Evolutionary conservation across 2,888 invertebrate genomes (phyloP), one percentile per base, ranked within the genome.

Genomic region (Eupeodes luniger): DNA sequence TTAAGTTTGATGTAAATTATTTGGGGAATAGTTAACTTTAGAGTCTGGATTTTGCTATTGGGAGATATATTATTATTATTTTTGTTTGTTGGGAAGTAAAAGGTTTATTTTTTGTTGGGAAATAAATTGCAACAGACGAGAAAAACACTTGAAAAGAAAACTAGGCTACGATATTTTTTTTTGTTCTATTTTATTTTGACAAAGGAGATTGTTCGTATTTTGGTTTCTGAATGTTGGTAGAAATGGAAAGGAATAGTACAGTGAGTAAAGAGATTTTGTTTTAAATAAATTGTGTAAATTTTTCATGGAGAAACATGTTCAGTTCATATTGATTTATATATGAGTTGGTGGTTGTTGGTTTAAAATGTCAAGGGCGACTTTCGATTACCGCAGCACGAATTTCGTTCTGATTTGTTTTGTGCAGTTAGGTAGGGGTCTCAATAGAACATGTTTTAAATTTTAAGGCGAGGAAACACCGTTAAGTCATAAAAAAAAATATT

Each of bases 131-230:
- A 83, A 83, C 80, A 87, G 80, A 83, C 87, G 74, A 87, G 66
- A 87, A 76, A 70, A 80, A 77, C 80, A 87, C 87, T 86, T 82
- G 72, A 57, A 64, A 76, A 40, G 75, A 79, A 86, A 87, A 87
- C 80, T 87, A 87, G 83, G 80, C 80, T 85, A 81, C 83, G 87
- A 67, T 40, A 70, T 76, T 85, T 81, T 85, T 67, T 81, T 57
- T 76, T 57, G 55, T 72, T 19, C 66, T 70, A 55, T 70, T 78
- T 61, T 51, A 61, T 53, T 87, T 87, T 87, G 83, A 87, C 87
- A 83, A 83, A 76, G 61, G 66, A 66, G 61, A 72, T 67, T 19
- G 57, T 59, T 80, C 9, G 19, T 19, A 80, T 83, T 72, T 4
- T 36, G 7, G 9, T 4, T 70, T 70, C 12, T 66, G 49, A 59